Percentiles rank a stretch among this genome's conserved stretches.
Evolutionary conservation across 2,888 invertebrate species (phyloP).

Genomic region (Hirudinaria manillensis): DNA sequence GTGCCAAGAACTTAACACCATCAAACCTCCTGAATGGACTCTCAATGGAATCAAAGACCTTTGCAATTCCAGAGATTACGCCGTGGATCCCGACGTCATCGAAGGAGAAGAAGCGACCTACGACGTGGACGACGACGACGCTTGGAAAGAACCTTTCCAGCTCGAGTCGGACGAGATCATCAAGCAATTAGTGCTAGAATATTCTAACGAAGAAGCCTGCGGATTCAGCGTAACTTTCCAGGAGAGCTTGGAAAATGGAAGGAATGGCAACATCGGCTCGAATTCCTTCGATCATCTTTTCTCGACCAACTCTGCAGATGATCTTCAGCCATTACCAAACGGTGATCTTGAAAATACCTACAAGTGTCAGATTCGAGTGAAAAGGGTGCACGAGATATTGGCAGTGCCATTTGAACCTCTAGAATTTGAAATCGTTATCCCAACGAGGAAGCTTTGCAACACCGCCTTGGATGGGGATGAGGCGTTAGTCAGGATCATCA

Average conservation of each 20-base stretch:
- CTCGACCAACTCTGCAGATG: too few relatives aligned
- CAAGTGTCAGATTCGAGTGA: background rate
- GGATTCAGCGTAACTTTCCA: background rate
- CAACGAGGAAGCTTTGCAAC: background rate
- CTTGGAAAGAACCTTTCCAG: slow-evolving; percentile 40
- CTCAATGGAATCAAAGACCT: slow-evolving; percentile 20
- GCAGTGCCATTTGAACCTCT: background rate
- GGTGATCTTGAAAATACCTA: background rate
- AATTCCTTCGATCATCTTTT: background rate
- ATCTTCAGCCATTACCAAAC: background rate
- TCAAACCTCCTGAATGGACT: slow-evolving; percentile 15
- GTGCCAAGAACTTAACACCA: slow-evolving; percentile 8
- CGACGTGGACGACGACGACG: slow-evolving; percentile 36
- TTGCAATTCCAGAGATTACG: background rate
- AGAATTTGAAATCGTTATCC: background rate
- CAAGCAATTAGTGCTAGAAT: slow-evolving; percentile 40
- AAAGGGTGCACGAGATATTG: background rate
- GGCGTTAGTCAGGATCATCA: background rate
- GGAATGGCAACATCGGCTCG: background rate
- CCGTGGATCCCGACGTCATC: background rate
- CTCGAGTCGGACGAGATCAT: slow-evolving; percentile 44
- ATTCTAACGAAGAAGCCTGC: slow-evolving; percentile 30
- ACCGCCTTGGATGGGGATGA: background rate
- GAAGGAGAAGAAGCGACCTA: background rate
- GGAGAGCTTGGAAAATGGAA: background rate